Conservation (phyloP, 2,888 invertebrate genomes). For the Coelogynopora nodosa region DNA sequence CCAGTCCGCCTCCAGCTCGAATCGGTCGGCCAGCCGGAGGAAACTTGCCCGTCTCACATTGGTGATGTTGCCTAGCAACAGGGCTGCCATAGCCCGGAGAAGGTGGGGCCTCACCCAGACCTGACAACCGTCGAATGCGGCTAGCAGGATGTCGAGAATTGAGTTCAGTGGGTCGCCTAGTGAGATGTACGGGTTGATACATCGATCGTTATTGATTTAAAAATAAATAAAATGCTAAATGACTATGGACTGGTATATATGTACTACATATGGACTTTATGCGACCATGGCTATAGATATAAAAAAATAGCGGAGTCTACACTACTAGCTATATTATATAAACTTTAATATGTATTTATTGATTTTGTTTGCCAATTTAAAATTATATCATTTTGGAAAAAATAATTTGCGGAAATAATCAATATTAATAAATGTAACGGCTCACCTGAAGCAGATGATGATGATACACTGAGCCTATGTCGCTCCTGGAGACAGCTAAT, state of each 20-base stretch:
- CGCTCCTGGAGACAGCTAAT: background rate
- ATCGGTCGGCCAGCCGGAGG: background rate
- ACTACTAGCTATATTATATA: too few relatives aligned
- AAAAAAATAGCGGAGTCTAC: too few relatives aligned
- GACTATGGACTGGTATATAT: too few relatives aligned
- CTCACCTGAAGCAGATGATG: background rate
- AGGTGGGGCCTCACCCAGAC: background rate
- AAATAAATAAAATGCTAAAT: too few relatives aligned
- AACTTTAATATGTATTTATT: too few relatives aligned
- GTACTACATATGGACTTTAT: too few relatives aligned
- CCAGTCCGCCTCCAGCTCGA: background rate
- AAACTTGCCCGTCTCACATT: background rate
- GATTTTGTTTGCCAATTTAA: too few relatives aligned
- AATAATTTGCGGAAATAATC: too few relatives aligned
- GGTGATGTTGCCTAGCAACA: background rate
- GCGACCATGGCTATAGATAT: too few relatives aligned
- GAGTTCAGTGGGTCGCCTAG: background rate
- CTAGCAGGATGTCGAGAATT: background rate
- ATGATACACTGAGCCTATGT: background rate
- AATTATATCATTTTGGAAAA: too few relatives aligned
- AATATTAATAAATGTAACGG: too few relatives aligned
- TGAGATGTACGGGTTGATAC: background rate
- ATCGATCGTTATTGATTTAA: background rate
- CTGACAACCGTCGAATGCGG: background rate
- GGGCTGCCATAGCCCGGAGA: conserved; percentile 1